Evolutionary conservation across 2,888 invertebrate species (phyloP).

Genomic region (Chirona hameri): DNA sequence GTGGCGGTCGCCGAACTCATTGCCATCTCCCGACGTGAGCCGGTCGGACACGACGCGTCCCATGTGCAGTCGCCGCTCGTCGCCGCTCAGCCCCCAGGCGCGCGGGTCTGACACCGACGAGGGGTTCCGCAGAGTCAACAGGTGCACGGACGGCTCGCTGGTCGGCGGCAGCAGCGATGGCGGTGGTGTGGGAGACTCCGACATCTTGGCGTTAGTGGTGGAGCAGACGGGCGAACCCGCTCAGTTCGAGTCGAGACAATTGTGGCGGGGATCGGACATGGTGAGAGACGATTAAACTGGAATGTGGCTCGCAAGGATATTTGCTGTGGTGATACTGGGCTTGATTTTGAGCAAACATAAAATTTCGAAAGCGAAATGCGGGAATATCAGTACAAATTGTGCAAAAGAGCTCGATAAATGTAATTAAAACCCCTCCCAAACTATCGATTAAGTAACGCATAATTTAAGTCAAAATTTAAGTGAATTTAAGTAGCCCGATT

Average conservation of each 20-base stretch:
- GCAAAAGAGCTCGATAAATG: too few species aligned
- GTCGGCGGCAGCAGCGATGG: background rate
- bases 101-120: background rate
- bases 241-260: background rate
- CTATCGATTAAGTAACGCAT: too few species aligned
- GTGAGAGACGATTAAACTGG: too few species aligned
- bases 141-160: background rate
- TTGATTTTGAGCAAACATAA: too few species aligned
- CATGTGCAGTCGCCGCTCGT: conserved; percentile 11
- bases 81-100: conserved; percentile 10
- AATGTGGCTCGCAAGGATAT: too few species aligned
- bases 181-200: background rate
- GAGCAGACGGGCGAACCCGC: background rate
- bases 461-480: too few species aligned
- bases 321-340: too few species aligned
- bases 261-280: too few species aligned
- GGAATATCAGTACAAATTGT: too few species aligned
- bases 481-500: too few species aligned
- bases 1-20: background rate
- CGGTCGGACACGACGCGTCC: background rate
- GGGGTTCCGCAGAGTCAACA: background rate
- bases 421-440: too few species aligned
- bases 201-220: background rate
- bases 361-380: too few species aligned
- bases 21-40: background rate